These are phyloP conservation scores for Meteorus cinctellus DNA, from an alignment of 2,888 invertebrate genomes.

Conservation along the genomic window DNA sequence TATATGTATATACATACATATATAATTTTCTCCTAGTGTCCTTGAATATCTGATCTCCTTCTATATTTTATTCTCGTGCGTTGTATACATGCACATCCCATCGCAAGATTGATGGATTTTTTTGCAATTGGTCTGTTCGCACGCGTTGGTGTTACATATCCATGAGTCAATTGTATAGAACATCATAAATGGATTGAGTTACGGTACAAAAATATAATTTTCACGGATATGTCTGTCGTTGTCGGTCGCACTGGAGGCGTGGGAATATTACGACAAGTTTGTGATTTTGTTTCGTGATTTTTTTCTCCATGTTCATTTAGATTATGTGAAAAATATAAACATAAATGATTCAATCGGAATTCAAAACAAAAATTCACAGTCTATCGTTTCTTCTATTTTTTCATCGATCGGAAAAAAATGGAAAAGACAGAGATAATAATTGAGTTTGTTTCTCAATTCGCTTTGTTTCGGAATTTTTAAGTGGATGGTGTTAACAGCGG, in stretches of 20 bases:
- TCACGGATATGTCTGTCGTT: slow-evolving; percentile 22
- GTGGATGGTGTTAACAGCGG: slow-evolving; percentile 64
- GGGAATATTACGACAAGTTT: neutral
- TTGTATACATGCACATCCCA: neutral
- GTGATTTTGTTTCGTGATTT: neutral
- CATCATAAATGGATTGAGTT: slow-evolving; percentile 8
- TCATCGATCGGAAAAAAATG: neutral
- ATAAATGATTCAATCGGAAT: neutral
- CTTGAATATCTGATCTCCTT: neutral
- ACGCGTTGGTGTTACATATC: neutral
- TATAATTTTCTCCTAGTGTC: neutral
- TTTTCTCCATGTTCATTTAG: neutral
- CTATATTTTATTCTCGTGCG: neutral
- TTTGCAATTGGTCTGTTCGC: neutral
- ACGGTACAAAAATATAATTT: slow-evolving; percentile 31
- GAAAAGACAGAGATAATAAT: slow-evolving; percentile 2
- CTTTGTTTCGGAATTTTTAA: slow-evolving; percentile 15
- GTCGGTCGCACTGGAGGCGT: neutral
- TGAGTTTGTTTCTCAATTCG: neutral
- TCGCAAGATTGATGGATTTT: neutral
- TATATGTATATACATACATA: slow-evolving; percentile 10
- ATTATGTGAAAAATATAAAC: neutral
- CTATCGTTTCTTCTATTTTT: neutral
- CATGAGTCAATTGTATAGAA: slow-evolving; percentile 2
- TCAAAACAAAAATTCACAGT: neutral